phyloP scores from a whole-genome alignment of 2,113 vertebrate species.

The Salvelinus sp. region DNA sequence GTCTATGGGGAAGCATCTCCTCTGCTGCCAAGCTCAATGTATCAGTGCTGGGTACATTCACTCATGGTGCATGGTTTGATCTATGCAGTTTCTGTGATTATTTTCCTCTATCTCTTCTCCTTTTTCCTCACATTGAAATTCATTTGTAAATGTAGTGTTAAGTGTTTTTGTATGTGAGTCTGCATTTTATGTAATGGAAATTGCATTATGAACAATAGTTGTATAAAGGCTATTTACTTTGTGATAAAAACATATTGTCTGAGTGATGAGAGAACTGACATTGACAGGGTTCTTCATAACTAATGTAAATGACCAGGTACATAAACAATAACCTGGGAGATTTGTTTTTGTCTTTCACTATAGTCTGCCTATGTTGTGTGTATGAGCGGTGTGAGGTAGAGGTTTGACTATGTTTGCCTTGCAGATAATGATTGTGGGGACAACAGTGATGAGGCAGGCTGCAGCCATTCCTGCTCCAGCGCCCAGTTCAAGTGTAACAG shows the following conservation, averaged over 20 bases:
- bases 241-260: too few species aligned
- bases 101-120: slow-evolving; percentile 40
- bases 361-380: slow-evolving; percentile 3
- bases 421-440: slow-evolving; percentile 96
- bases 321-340: not conserved
- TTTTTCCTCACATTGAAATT: slow-evolving; percentile 43
- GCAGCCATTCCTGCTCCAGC: slow-evolving; percentile 95
- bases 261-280: too few species aligned
- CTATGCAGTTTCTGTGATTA: slow-evolving; percentile 82
- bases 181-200: not conserved
- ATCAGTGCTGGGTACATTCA: slow-evolving; percentile 67
- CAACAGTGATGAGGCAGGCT: slow-evolving; percentile 94
- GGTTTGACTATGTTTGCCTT: slow-evolving; percentile 33
- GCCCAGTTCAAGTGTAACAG: slow-evolving; percentile 98
- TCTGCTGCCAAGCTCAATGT: slow-evolving; percentile 68
- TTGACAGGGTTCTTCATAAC: not conserved
- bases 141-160: slow-evolving; percentile 30
- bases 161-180: slow-evolving; percentile 19
- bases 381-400: slow-evolving; percentile 6
- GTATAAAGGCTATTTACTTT: too few species aligned
- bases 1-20: slow-evolving; percentile 37
- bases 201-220: too few species aligned
- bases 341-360: not conserved
- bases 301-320: not conserved
- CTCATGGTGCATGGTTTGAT: slow-evolving; percentile 80